Percentiles rank a stretch among this genome's conserved stretches.
phyloP scores from a whole-genome alignment of 2,797 vertebrate genomes.

The Masticophis lateralis region DNA sequence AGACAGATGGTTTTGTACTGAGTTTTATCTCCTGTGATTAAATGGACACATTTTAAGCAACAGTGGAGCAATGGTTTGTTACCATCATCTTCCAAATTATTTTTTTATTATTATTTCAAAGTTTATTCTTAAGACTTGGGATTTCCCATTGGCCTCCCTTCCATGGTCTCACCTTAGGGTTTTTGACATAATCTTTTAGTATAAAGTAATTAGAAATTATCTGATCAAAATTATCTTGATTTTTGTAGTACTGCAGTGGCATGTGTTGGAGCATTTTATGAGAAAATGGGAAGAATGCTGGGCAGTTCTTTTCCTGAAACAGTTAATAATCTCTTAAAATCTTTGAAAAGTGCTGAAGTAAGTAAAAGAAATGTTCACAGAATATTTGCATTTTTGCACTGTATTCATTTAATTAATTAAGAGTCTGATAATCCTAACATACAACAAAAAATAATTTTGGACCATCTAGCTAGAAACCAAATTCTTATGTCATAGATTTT shows the following conservation, averaged over 20 bases:
- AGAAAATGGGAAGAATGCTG: slow-evolving; percentile 97
- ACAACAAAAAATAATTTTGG: background rate
- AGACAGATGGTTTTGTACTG: background rate
- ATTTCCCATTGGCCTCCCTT: background rate
- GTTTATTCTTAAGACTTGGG: background rate
- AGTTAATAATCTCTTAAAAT: slow-evolving; percentile 95
- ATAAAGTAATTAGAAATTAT: background rate
- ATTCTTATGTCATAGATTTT: background rate
- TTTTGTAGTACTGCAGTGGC: slow-evolving; percentile 89
- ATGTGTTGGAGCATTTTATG: slow-evolving; percentile 97
- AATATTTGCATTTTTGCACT: background rate
- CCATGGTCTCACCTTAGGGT: background rate
- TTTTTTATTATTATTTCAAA: background rate
- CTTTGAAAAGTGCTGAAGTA: slow-evolving; percentile 96
- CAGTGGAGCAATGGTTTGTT: background rate
- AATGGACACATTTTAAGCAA: background rate
- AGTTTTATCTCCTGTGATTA: background rate
- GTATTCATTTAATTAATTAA: background rate
- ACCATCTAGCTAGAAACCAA: background rate
- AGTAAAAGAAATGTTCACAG: slow-evolving; percentile 31
- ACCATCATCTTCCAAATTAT: background rate
- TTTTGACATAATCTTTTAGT: background rate
- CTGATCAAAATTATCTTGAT: background rate
- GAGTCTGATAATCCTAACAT: background rate
- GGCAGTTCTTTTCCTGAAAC: slow-evolving; percentile 98